A percentile compares a stretch with the other conserved stretches of the same genome.
Evolutionary conservation across 2,113 vertebrate species (phyloP).

Genomic region (Eretmochelys imbricata): DNA sequence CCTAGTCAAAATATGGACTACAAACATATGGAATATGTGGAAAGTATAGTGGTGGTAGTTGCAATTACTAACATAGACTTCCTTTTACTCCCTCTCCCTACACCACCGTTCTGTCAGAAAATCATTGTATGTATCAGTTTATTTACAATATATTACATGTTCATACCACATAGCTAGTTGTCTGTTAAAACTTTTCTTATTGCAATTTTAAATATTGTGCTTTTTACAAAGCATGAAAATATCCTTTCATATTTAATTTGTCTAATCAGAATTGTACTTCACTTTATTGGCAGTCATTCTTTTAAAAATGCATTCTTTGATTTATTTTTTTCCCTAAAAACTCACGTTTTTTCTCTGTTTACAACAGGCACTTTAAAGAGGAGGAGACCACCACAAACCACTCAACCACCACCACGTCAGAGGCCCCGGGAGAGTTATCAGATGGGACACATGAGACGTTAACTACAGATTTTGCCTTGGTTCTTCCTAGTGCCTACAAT

Average conservation of each 20-base stretch:
- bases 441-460: conserved; percentile 93
- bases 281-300: background rate
- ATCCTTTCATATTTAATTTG: background rate
- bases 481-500: conserved; percentile 96
- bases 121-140: background rate
- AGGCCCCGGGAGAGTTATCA: conserved; percentile 89
- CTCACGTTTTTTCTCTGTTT: background rate
- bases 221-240: background rate
- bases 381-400: conserved; percentile 85
- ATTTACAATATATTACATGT: background rate
- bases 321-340: background rate
- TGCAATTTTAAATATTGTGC: background rate
- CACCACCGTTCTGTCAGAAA: background rate
- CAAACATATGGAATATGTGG: background rate
- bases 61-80: background rate
- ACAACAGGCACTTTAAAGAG: conserved; percentile 92
- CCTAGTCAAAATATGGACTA: background rate
- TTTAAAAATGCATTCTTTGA: background rate
- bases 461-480: conserved; percentile 90
- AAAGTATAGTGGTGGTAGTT: background rate
- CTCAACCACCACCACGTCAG: conserved; percentile 88
- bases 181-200: background rate
- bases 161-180: background rate
- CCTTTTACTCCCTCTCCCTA: background rate
- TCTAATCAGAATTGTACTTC: background rate